Evolutionary conservation across 2,113 vertebrate species (phyloP).

Genomic region (Sinocyclocheilus rhinocerous): DNA sequence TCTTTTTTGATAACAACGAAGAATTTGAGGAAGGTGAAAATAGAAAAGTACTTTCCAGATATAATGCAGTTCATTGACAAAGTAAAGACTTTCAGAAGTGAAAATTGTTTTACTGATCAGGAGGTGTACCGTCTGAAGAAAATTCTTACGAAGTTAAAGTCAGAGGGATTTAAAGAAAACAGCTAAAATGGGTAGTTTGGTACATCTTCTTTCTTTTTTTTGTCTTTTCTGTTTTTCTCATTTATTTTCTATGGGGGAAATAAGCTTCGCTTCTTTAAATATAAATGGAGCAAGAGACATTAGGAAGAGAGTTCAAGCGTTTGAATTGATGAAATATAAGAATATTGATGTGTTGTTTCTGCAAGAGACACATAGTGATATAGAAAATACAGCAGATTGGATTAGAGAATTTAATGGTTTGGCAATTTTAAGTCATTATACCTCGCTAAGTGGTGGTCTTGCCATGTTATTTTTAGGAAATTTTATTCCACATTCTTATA

Average conservation of each 20-base stretch:
- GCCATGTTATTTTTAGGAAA: background rate
- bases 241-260: background rate
- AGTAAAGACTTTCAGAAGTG: background rate
- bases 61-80: background rate
- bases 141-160: background rate
- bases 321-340: background rate
- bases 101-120: background rate
- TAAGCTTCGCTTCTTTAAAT: background rate
- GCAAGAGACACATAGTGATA: background rate
- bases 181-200: background rate
- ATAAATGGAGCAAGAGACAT: background rate
- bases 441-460: background rate
- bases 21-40: background rate
- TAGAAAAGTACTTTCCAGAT: background rate
- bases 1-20: background rate
- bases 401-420: background rate
- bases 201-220: background rate
- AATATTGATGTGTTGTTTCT: background rate
- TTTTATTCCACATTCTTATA: background rate
- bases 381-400: background rate
- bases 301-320: background rate
- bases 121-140: background rate
- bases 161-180: background rate
- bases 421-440: background rate
- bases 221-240: background rate